These are phyloP conservation scores for Arge pagana DNA, from an alignment of 2,888 invertebrate species.

Conservation along the genomic window DNA sequence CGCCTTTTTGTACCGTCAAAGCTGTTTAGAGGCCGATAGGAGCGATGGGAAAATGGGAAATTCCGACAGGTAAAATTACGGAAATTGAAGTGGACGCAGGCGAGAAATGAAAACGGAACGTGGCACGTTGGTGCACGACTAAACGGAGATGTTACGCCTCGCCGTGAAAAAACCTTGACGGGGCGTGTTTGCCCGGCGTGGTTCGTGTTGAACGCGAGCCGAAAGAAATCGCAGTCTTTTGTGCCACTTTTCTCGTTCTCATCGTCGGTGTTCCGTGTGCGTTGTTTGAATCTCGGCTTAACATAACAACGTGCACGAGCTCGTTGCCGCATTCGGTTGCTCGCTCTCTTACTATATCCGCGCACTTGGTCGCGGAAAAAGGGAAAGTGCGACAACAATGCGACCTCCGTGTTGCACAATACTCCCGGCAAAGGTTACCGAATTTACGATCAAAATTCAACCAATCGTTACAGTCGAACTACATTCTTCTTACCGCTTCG, in stretches of 20 bases:
- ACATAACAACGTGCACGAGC: background rate
- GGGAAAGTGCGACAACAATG: constrained; percentile 24
- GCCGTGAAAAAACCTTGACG: background rate
- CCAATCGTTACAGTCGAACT: no score
- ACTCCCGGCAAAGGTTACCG: constrained; percentile 12
- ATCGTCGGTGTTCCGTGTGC: background rate
- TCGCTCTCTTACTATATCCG: background rate
- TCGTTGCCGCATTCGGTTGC: background rate
- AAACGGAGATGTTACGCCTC: no score
- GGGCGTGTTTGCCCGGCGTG: background rate
- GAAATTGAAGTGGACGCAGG: no score
- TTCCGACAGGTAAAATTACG: no score
- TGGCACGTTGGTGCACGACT: no score
- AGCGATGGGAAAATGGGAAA: no score
- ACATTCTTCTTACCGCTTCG: no score
- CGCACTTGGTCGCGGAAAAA: constrained; percentile 18
- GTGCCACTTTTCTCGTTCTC: no score
- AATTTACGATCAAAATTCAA: constrained; percentile 13
- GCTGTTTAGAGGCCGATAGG: no score
- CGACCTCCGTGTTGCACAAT: constrained; percentile 1
- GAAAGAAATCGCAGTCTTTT: background rate
- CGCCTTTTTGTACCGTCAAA: no score
- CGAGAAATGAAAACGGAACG: no score
- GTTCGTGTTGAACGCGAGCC: background rate
- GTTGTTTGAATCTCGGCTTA: background rate